Evolutionary conservation across 2,888 invertebrate species (phyloP).

Genomic region (Seira sanloemensis): DNA sequence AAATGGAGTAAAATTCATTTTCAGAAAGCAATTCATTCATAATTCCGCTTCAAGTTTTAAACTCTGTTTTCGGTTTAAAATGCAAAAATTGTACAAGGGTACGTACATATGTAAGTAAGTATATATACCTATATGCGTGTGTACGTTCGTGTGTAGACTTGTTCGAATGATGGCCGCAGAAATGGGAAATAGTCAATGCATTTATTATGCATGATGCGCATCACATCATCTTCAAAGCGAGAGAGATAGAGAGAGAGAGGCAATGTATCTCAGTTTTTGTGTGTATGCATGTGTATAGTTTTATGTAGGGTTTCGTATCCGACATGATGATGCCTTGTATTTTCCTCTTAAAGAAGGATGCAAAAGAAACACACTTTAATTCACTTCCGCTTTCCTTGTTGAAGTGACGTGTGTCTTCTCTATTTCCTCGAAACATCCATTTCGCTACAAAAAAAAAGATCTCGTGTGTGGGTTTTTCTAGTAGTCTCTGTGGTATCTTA

Average conservation of each 20-base stretch:
- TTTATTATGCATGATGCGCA: conserved; percentile 12
- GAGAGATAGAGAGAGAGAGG: too few relatives aligned
- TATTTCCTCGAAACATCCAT: neutral
- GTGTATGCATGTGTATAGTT: too few relatives aligned
- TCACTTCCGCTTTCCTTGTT: conserved; percentile 40
- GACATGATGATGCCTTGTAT: too few relatives aligned
- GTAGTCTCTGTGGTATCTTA: too few relatives aligned
- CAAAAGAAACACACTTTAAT: conserved; percentile 36
- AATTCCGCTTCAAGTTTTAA: neutral
- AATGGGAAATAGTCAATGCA: neutral
- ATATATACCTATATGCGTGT: too few relatives aligned
- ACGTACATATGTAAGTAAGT: too few relatives aligned
- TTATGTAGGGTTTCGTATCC: too few relatives aligned
- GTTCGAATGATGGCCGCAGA: neutral
- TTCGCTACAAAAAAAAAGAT: neutral
- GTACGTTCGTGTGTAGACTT: neutral
- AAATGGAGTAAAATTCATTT: neutral
- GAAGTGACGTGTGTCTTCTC: conserved; percentile 32
- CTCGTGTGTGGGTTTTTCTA: neutral
- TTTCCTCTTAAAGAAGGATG: conserved; percentile 12
- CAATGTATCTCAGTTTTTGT: too few relatives aligned
- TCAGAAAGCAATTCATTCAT: neutral
- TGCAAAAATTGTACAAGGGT: neutral
- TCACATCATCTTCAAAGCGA: conserved; percentile 8
- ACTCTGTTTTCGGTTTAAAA: neutral